Evolutionary conservation across 2,113 vertebrate species (phyloP).

Genomic region (Pomatostomus ruficeps): DNA sequence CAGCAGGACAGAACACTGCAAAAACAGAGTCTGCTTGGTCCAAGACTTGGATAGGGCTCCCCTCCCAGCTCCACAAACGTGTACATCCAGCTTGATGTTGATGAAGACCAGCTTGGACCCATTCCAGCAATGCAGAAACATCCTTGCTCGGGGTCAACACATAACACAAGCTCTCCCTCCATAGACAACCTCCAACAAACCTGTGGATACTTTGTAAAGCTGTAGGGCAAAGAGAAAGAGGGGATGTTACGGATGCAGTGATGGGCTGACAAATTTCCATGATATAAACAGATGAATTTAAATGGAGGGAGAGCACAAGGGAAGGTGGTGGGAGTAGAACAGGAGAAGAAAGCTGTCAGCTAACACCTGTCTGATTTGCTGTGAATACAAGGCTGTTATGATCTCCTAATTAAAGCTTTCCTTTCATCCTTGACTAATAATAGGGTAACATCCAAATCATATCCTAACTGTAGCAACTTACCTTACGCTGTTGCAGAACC

Average conservation of each 20-base stretch:
- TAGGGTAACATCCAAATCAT: neutral
- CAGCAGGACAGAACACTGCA: neutral
- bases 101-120: neutral
- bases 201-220: neutral
- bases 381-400: neutral
- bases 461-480: neutral
- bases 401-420: slow-evolving; percentile 32
- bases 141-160: neutral
- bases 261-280: neutral
- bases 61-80: neutral
- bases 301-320: neutral
- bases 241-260: neutral
- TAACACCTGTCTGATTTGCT: neutral
- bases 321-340: slow-evolving; percentile 4
- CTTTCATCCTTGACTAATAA: neutral
- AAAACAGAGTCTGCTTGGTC: neutral
- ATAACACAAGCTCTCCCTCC: neutral
- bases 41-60: neutral
- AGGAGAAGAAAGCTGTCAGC: neutral
- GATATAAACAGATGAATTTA: neutral
- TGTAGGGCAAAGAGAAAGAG: neutral
- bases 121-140: neutral
- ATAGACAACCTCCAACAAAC: neutral
- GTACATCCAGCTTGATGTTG: neutral
- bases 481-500: neutral